Percentiles rank a stretch among this genome's conserved stretches.
Evolutionary conservation across 2,113 vertebrate species (phyloP).

Genomic region (Poeciliopsis turrubarensis): DNA sequence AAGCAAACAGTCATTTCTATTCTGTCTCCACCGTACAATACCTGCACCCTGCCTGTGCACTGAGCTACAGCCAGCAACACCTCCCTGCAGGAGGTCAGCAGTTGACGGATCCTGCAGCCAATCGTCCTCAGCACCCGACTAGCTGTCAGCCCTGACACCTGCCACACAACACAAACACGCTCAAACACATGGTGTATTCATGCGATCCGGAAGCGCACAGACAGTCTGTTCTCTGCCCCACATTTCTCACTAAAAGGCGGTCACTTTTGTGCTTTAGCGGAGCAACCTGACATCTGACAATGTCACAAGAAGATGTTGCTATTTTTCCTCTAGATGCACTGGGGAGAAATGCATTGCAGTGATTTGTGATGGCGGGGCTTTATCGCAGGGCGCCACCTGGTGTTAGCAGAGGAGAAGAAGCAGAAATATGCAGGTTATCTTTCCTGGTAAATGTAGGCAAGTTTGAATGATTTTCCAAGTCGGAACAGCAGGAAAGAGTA

Average conservation of each 20-base stretch:
- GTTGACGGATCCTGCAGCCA: slow-evolving; percentile 57
- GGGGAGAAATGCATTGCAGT: slow-evolving; percentile 25
- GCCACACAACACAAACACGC: slow-evolving; percentile 46
- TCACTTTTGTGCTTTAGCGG: slow-evolving; percentile 3
- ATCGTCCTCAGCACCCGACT: slow-evolving; percentile 65
- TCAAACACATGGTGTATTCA: slow-evolving; percentile 21
- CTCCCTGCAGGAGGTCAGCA: slow-evolving; percentile 52
- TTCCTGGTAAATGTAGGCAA: too few species aligned
- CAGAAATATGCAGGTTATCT: neutral
- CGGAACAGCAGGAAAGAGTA: too few species aligned
- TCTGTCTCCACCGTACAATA: slow-evolving; percentile 47
- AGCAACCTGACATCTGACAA: slow-evolving; percentile 1
- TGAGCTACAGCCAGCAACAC: slow-evolving; percentile 68
- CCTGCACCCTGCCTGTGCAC: slow-evolving; percentile 65
- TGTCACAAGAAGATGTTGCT: slow-evolving; percentile 2
- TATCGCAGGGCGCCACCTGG: slow-evolving; percentile 45
- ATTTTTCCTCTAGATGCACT: slow-evolving; percentile 7
- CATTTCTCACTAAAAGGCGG: neutral
- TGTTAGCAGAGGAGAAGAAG: slow-evolving; percentile 4
- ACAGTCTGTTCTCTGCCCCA: slow-evolving; percentile 6
- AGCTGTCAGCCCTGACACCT: slow-evolving; percentile 66
- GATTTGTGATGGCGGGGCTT: neutral
- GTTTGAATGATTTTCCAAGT: too few species aligned
- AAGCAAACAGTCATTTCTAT: slow-evolving; percentile 5
- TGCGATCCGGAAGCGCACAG: slow-evolving; percentile 1